Base-by-base conservation (phyloP, 2,797 vertebrate genomes). In the Sparidentex hasta region DNA sequence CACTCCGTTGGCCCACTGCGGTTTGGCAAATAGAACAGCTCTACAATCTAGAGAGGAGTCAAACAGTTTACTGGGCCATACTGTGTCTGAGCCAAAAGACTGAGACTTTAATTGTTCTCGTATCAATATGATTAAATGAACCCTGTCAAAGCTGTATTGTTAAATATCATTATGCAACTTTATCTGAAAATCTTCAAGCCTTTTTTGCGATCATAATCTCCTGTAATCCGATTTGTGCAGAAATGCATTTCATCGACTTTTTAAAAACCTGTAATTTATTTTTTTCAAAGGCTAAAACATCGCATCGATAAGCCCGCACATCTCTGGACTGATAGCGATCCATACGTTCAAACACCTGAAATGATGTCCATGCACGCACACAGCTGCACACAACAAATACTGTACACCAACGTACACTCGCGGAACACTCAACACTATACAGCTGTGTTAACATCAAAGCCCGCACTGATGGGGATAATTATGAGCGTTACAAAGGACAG, bases 401-500 rank as follows among this genome's bases (percentile, higher is more conserved):
- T 11, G 20, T 23, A 23, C 50, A 29, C 51, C 0, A 27, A 25
- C 52, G 38, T 14, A 14, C 9, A 27, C 7, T 9, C 12, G 25
- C 18, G 29, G 3, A 11, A 68, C 52, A 67, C 47, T 51, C 47
- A 38, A n/a, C n/a, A 52, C 76, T 62, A 82, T 84, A 47, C 70
- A 58, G 66, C 65, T n/a, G 67, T 65, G 62, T 79, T 77, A 76
- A 85, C 81, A 86, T 92, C 86, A 90, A 90, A 87, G 84, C 29
- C 46, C 14, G 41, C 65, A 76, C 70, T 85, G 84, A 84, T 84
- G 74, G 70, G 76, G 65, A 85, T 87, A 90, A 87, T 92, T 89
- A 84, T 76, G 58, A 80, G 79, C 75, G 78, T 87, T 82, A 86
- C 61, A 87, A 90, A 89, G 81, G 70, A 90, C 72, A 80, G 63